These are phyloP conservation scores for Microctenopoma lineatum DNA, from an alignment of 2,797 vertebrate genomes.

Conservation along the genomic window DNA sequence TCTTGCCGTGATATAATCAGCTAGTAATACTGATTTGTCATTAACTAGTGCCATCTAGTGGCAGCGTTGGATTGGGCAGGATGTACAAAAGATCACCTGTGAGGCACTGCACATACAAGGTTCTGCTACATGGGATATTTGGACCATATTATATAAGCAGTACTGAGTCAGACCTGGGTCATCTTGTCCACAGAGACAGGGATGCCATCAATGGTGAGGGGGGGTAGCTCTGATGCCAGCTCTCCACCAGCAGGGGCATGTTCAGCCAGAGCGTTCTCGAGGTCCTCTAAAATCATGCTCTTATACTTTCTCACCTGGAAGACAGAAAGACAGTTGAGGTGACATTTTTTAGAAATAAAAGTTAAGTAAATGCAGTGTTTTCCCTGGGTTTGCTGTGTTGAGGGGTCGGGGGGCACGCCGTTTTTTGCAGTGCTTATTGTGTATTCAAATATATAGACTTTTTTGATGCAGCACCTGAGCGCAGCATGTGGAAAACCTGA, in stretches of 20 bases:
- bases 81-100: neutral
- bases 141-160: neutral
- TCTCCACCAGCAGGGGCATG: constrained; percentile 95
- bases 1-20: constrained; percentile 44
- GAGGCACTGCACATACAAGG: no score
- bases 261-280: constrained; percentile 95
- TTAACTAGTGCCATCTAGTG: constrained; percentile 70
- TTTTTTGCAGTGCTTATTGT: no score
- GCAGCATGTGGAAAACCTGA: no score
- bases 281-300: constrained; percentile 95
- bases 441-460: no score
- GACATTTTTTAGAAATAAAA: no score
- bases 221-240: constrained; percentile 93
- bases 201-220: constrained; percentile 98
- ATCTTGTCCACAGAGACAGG: constrained; percentile 99
- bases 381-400: no score
- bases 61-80: neutral
- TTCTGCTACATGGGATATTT: neutral
- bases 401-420: no score
- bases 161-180: constrained; percentile 89
- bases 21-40: constrained; percentile 17
- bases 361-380: no score
- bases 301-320: constrained; percentile 97
- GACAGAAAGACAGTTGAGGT: neutral
- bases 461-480: no score